Evolutionary conservation across 2,888 invertebrate genomes (phyloP), one percentile per base, ranked within the genome.

Genomic region (Rhagophthalmus giganteus): DNA sequence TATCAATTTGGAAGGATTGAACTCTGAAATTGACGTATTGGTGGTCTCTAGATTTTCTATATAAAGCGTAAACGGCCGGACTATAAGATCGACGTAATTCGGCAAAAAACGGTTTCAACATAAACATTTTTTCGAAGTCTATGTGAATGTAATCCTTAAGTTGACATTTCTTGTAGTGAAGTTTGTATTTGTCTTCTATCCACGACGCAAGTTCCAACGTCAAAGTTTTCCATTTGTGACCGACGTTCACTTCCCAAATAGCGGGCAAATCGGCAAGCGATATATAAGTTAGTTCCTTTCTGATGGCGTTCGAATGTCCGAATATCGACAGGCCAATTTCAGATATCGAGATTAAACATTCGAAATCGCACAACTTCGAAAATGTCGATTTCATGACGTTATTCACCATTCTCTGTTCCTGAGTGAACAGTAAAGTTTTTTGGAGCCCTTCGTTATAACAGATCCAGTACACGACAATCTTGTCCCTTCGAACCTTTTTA

Each of bases 31-130:
- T 85, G 40, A 83, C 72, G 64, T 84, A 86, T 8, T 81, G 81
- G 55, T 85, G 81, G 37, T 85, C 84, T 16, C 81, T 77, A 0
- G 90, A 90, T 68, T 82, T 83, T 28, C 90, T 77, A 55, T 83
- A 77, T 61, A 90, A 88, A 56, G 87, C 62, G 85, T 88, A 89
- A 28, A 90, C 65, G 0, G 85, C 89, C 1, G 91, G 89, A 45
- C 80, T 81, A 67, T 88, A 88, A 0, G 82, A 84, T 27, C 92
- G 77, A 28, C 87, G 74, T 13, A 92, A 70, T 64, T 88, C 87
- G 0, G 90, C 89, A 66, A 87, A 89, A 73, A 90, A 90, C 0
- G 92, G 91, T 69, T 89, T 89, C 0, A 87, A 84, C 88, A 92
- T 90, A 62, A 87, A 87, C 90, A 92, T 90, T 70, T 87, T 88